A percentile compares a stretch with the other conserved stretches of the same genome.
phyloP scores from a whole-genome alignment of 2,888 invertebrate genomes.

The Archips xylosteana region DNA sequence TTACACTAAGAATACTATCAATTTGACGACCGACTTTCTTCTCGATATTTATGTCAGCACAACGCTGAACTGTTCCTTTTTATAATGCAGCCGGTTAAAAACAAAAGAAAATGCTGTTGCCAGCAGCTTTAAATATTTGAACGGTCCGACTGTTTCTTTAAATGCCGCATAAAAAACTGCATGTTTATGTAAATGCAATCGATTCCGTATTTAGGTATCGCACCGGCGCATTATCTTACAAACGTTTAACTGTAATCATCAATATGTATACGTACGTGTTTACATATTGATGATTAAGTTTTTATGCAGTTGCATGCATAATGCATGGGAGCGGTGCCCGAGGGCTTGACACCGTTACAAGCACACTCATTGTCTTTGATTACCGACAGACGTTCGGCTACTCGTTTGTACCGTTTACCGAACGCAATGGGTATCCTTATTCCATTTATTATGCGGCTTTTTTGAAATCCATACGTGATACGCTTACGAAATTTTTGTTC shows the following conservation, averaged over 20 bases:
- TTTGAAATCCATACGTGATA: constrained; percentile 58
- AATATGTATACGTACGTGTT: constrained; percentile 37
- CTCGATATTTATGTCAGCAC: neutral
- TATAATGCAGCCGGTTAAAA: constrained; percentile 1
- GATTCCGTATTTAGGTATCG: constrained; percentile 25
- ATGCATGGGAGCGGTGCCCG: constrained; percentile 63
- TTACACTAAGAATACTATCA: no score
- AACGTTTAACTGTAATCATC: constrained; percentile 40
- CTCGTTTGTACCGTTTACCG: constrained; percentile 72
- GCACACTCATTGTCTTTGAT: constrained; percentile 43
- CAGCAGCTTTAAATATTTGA: neutral
- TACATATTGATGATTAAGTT: constrained; percentile 64
- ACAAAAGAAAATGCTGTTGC: constrained; percentile 15
- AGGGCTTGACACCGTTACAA: constrained; percentile 71
- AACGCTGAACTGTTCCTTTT: neutral
- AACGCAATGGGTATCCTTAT: constrained; percentile 69
- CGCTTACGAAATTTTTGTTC: constrained; percentile 45
- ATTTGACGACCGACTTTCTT: neutral
- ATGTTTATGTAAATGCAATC: constrained; percentile 13
- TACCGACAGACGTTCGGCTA: constrained; percentile 38
- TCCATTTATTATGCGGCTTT: constrained; percentile 76
- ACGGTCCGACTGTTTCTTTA: neutral
- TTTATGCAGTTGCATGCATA: constrained; percentile 67
- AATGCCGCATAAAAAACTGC: constrained; percentile 4
- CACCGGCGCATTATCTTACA: constrained; percentile 24